phyloP scores from a whole-genome alignment of 2,888 invertebrate species.

The Dastarcus helophoroides region DNA sequence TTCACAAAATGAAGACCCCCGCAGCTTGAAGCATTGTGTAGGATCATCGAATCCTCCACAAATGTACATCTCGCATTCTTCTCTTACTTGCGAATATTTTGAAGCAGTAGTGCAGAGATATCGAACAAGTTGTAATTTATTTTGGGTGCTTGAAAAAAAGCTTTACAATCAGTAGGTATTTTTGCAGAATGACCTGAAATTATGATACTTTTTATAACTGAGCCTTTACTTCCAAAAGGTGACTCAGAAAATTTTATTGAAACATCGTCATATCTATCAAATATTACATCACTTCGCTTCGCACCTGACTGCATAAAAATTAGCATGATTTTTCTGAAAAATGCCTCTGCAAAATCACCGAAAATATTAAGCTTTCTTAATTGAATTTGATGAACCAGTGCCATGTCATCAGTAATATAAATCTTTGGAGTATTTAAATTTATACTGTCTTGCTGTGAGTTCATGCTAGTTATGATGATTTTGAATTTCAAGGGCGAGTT shows the following conservation, averaged over 20 bases:
- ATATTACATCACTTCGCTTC: no score
- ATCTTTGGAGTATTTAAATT: no score
- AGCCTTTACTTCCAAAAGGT: conserved; percentile 14
- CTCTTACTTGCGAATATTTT: conserved; percentile 15
- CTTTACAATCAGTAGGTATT: conserved; percentile 11
- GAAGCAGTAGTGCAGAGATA: conserved; percentile 15
- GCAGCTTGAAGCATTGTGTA: conserved; percentile 16
- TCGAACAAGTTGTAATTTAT: conserved; percentile 16
- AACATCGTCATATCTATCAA: no score
- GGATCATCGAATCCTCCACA: conserved; percentile 14
- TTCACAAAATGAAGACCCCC: conserved; percentile 19
- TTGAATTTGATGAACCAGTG: no score
- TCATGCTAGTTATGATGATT: no score
- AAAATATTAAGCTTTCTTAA: no score
- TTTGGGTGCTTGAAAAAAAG: conserved; percentile 9
- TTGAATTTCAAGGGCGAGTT: no score
- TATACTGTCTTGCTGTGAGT: no score
- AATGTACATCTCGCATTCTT: conserved; percentile 13
- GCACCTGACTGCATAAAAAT: no score
- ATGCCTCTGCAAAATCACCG: no score
- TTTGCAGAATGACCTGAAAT: conserved; percentile 11
- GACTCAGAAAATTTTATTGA: conserved; percentile 8
- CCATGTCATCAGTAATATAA: no score
- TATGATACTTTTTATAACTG: conserved; percentile 11
- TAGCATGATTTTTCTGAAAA: no score